These are phyloP conservation scores for Harpalus rufipes DNA, from an alignment of 2,888 invertebrate genomes.

Conservation along the genomic window DNA sequence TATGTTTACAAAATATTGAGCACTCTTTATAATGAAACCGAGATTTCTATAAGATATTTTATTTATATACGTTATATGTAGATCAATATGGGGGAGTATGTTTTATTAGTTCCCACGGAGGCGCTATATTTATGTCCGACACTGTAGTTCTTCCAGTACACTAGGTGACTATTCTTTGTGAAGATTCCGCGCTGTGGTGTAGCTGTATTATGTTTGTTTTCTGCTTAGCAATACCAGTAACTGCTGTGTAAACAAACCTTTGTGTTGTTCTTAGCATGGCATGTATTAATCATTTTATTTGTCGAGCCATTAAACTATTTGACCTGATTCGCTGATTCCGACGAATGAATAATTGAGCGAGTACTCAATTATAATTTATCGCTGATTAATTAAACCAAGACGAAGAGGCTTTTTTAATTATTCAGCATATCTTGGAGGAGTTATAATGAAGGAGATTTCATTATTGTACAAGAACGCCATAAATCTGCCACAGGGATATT, in stretches of 20 bases:
- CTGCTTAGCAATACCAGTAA: slow-evolving; percentile 11
- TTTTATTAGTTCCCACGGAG: no score
- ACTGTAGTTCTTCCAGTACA: no score
- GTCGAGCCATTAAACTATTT: slow-evolving; percentile 40
- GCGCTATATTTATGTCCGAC: no score
- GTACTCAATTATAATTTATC: slow-evolving; percentile 28
- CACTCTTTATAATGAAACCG: no score
- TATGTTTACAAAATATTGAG: no score
- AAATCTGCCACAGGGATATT: slow-evolving; percentile 4
- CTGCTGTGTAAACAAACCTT: slow-evolving; percentile 39
- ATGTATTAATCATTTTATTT: slow-evolving; percentile 46
- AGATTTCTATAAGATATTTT: no score
- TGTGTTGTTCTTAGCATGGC: slow-evolving; percentile 30
- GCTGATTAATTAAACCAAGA: slow-evolving; percentile 23
- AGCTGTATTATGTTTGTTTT: slow-evolving; percentile 23
- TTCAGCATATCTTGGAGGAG: neutral
- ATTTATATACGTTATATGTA: no score
- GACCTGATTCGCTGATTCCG: slow-evolving; percentile 39
- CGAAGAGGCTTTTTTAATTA: slow-evolving; percentile 16
- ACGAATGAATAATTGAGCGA: neutral
- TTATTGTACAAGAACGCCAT: neutral
- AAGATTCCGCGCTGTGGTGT: slow-evolving; percentile 6
- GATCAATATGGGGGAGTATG: no score
- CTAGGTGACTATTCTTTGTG: neutral
- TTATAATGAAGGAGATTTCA: neutral